Base-by-base conservation (phyloP, 2,797 vertebrate genomes). In the Fratercula arctica region DNA sequence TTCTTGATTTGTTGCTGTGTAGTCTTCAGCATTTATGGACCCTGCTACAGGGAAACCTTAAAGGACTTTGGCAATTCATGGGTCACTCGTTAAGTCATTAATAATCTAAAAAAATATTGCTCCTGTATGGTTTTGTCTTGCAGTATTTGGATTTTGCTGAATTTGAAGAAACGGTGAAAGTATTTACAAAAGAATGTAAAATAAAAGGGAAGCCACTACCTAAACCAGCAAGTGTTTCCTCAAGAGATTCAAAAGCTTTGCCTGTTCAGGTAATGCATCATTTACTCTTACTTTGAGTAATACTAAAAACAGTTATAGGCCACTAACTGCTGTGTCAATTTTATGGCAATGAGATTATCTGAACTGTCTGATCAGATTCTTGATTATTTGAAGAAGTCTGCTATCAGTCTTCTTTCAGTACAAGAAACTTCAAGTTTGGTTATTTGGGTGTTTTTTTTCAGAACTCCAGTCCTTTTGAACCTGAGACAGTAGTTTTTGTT, bases 141-240 rank as follows among this genome's bases (percentile, higher is more conserved):
- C 43, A 99, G 99, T 99, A 99, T 96, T 98, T 99, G 84, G 98
- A 98, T 90, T 99, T 99, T 97, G 98, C 98, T 1, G 98, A 99
- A 73, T 99, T 99, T 98, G 98, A 99, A 90, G 99, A 99, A 59
- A 99, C 99, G 0, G 93, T 98, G 91, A 97, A 98, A 81, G 97
- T 97, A n/a, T 99, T 99, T 96, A 98, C 98, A 74, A 98, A 98
- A 53, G 99, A 99, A 85, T 99, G 99, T 96, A 99, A 98, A 98
- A 96, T 92, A 53, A 99, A 99, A 98, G 99, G 99, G 56, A 99
- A 99, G 82, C 97, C 98, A 0, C 95, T 99, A 29, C 97, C 98
- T 64, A 99, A 98, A 92, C 94, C 97, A 77, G 93, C 96, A 75
- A 96, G 97, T 79, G 97, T 95, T 94, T 94, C 95, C 69, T 88